A percentile compares a stretch with the other conserved stretches of the same genome.
phyloP scores from a whole-genome alignment of 2,113 vertebrate genomes.

The Phyllostomus hastatus region DNA sequence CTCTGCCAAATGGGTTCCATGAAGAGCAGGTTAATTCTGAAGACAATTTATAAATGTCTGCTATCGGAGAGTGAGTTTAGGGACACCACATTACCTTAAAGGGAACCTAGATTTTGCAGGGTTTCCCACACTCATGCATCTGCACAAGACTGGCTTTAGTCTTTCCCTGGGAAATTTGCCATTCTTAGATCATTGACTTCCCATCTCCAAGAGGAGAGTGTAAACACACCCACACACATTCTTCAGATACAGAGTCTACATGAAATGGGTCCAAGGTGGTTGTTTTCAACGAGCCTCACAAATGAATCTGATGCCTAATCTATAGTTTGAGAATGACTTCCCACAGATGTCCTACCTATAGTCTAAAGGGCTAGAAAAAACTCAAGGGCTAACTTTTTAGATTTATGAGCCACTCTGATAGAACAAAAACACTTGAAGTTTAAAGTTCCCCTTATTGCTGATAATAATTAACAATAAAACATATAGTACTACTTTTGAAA shows the following conservation, averaged over 20 bases:
- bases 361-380: background rate
- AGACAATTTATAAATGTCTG: background rate
- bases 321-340: background rate
- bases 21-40: background rate
- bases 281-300: background rate
- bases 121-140: background rate
- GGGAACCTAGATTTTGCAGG: background rate
- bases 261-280: background rate
- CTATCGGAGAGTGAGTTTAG: background rate
- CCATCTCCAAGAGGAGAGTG: background rate
- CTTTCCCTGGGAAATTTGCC: background rate
- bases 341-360: background rate
- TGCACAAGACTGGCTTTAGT: background rate
- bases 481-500: background rate
- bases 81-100: background rate
- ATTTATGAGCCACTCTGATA: background rate
- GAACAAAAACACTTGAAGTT: background rate
- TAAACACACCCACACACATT: background rate
- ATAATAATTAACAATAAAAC: constrained; percentile 1
- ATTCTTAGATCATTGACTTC: background rate
- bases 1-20: background rate
- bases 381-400: background rate
- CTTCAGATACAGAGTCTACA: background rate
- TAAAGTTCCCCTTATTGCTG: background rate
- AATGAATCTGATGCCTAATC: background rate